Conservation (phyloP, 92 coral and sea anemone genomes). For the Hydrozoanthus gracilis region DNA sequence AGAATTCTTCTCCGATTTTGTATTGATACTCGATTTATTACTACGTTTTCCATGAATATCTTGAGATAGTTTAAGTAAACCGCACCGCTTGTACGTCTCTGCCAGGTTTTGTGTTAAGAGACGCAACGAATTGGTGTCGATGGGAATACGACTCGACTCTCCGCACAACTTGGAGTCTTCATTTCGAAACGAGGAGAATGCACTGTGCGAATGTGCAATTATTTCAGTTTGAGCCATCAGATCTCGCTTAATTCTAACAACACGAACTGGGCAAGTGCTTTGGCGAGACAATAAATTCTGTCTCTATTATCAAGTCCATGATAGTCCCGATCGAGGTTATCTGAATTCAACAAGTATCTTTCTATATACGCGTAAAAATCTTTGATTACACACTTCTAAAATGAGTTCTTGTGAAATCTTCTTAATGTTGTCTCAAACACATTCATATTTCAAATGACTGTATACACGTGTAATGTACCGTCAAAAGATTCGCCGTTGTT, state of each 20-base stretch:
- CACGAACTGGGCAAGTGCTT: constrained; percentile 26
- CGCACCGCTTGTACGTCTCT: constrained; percentile 82
- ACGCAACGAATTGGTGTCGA: constrained; percentile 81
- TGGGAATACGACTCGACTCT: constrained; percentile 68
- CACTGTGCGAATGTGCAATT: constrained; percentile 84
- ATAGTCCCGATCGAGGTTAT: background rate
- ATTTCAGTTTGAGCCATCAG: constrained; percentile 92
- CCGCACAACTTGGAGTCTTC: constrained; percentile 13
- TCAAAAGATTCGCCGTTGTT: background rate
- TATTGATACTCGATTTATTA: constrained; percentile 73
- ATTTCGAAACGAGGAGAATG: constrained; percentile 73
- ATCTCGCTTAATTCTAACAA: constrained; percentile 12
- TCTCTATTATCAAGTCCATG: constrained; percentile 25
- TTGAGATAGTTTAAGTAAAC: constrained; percentile 62
- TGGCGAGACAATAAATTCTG: constrained; percentile 44
- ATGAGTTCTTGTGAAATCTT: constrained; percentile 1
- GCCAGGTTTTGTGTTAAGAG: constrained; percentile 79
- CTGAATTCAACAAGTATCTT: constrained; percentile 27
- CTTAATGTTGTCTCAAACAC: constrained; percentile 6
- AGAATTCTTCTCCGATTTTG: constrained; percentile 64
- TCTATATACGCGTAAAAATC: background rate
- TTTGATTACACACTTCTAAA: constrained; percentile 27
- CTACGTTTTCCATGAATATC: constrained; percentile 72
- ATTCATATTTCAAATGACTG: constrained; percentile 45
- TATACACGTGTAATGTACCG: constrained; percentile 42